Base-by-base conservation (phyloP, 2,113 vertebrate species). In the Hucho hucho region DNA sequence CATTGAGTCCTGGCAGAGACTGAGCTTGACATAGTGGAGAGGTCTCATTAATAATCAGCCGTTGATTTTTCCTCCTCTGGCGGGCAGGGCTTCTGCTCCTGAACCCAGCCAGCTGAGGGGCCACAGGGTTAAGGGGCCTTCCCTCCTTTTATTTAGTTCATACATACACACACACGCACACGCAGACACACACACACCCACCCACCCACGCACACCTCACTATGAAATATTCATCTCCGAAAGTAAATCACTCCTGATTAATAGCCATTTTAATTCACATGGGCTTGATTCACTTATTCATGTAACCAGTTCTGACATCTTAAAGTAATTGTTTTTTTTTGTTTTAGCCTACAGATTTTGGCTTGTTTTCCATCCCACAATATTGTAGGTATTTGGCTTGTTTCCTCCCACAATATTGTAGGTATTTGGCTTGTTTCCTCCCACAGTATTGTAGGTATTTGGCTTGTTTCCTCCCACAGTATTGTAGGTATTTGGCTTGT, bases 1-100 rank as follows among this genome's bases (percentile, higher is more conserved):
- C 73, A 77, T 77, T 77, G 72, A 77, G 65, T 66, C 76, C 76
- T 83, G 77, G 79, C 79, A 75, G 22, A 75, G 73, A 29, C 24
- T 64, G 20, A 20, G 61, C 18, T 32, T 81, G 72, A 81, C 79
- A 77, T 75, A 77, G 79, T 74, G 67, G 76, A 72, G 37, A 61
- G 56, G 69, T 71, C 49, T 81, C 66, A 53, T 82, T 69, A 82
- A 73, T 77, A 79, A 77, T 81, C 76, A 72, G 56, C 53, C 73
- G 16, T 25, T 66, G 6, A 14, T 13, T 66, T 66, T 32, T 12
- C 4, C 26, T 66, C 29, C 64, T 32, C 64, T 32, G 64, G 58
- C 58, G 22, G 6, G 61, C 13, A 16, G 14, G 58, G 58, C 6
- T 18, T 4, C 49, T 53, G 58, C 18, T n/a, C n/a, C 58, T 61